Percentiles rank a stretch among this genome's conserved stretches.
Conservation (phyloP, 2,888 invertebrate genomes). For the Acanthosepion esculentum region DNA sequence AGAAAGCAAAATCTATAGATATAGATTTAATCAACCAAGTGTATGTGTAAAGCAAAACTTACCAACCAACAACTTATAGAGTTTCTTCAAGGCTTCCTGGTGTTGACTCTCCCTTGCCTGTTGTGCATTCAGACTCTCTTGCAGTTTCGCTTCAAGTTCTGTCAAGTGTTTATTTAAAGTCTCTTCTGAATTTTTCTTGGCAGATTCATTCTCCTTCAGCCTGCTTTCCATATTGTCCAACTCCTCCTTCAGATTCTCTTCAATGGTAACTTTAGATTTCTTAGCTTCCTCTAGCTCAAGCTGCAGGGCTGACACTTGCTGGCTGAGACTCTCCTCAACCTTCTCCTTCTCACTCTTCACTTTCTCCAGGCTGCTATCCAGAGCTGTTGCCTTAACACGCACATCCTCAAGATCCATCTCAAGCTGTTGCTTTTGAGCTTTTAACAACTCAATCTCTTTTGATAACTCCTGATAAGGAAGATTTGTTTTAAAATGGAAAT, state of each 20-base stretch:
- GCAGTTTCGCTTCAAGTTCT: background rate
- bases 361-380: conserved; percentile 75
- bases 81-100: background rate
- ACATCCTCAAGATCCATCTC: conserved; percentile 55
- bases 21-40: background rate
- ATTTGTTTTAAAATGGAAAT: background rate
- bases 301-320: conserved; percentile 53
- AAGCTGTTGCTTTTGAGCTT: conserved; percentile 46
- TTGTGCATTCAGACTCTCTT: background rate
- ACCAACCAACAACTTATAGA: conserved; percentile 24
- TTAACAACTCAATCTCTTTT: conserved; percentile 38
- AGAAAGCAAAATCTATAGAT: too few relatives aligned
- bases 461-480: background rate
- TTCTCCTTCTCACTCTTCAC: conserved; percentile 60
- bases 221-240: conserved; percentile 55
- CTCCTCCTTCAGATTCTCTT: conserved; percentile 55
- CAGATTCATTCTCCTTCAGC: background rate
- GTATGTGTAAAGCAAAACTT: background rate
- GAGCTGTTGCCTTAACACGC: conserved; percentile 64
- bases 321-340: conserved; percentile 58
- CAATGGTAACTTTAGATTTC: conserved; percentile 56
- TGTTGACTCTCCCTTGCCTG: background rate
- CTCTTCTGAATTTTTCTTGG: background rate
- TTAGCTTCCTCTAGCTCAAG: conserved; percentile 57
- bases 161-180: background rate